phyloP scores from a whole-genome alignment of 2,888 invertebrate genomes.

The Ornithoptera alexandrae region DNA sequence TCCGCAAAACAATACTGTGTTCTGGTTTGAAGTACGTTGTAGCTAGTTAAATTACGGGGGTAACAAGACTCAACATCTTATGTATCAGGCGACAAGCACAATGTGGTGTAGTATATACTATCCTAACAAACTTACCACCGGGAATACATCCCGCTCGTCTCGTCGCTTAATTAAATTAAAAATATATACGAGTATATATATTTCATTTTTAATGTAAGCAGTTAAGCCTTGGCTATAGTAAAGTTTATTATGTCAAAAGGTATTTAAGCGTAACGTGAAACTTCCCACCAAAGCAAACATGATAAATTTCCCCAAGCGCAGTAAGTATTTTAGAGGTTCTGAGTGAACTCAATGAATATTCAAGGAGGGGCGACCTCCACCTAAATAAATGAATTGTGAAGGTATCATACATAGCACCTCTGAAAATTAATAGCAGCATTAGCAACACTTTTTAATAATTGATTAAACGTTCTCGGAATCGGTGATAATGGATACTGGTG shows the following conservation, averaged over 20 bases:
- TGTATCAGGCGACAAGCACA: too few relatives aligned
- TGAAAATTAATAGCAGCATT: background rate
- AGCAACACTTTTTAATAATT: background rate
- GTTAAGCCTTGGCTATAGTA: background rate
- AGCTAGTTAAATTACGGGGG: too few relatives aligned
- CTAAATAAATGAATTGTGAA: constrained; percentile 1
- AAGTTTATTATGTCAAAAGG: background rate
- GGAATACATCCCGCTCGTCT: too few relatives aligned
- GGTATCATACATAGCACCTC: background rate
- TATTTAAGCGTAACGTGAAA: background rate
- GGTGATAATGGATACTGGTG: too few relatives aligned
- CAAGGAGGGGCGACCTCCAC: constrained; percentile 17
- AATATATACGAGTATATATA: background rate
- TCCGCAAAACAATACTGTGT: too few relatives aligned
- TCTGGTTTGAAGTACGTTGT: too few relatives aligned
- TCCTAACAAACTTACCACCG: too few relatives aligned
- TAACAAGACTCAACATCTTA: too few relatives aligned
- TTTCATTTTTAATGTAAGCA: background rate
- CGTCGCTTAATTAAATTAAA: background rate
- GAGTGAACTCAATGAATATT: constrained; percentile 35
- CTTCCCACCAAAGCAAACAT: constrained; percentile 9
- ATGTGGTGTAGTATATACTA: too few relatives aligned
- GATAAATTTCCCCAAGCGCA: constrained; percentile 21
- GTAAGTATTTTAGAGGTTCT: constrained; percentile 22
- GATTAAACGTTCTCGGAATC: background rate